A percentile compares a stretch with the other conserved stretches of the same genome.
These are phyloP conservation scores for Falco biarmicus DNA, from an alignment of 2,797 vertebrate genomes.

Conservation along the genomic window DNA sequence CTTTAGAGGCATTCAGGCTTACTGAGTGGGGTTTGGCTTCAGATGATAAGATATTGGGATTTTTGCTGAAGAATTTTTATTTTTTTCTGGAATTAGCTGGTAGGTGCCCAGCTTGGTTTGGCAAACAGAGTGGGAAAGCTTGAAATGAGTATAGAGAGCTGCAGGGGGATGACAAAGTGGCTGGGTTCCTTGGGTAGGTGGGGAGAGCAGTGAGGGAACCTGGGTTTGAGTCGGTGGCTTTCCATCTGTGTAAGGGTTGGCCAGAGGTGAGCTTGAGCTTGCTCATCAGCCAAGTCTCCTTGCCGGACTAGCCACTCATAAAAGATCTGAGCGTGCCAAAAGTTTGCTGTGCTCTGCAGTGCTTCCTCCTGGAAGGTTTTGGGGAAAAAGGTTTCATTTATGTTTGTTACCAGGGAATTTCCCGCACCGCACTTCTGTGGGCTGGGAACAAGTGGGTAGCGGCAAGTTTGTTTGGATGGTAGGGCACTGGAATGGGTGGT, in stretches of 20 bases:
- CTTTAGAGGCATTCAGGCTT: neutral
- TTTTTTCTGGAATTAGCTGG: neutral
- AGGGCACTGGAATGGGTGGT: neutral
- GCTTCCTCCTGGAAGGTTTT: neutral
- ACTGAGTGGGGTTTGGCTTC: neutral
- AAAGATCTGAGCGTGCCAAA: neutral
- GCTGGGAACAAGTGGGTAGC: neutral
- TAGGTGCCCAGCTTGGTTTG: neutral
- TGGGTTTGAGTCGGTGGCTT: slow-evolving; percentile 51
- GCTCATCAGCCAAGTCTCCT: slow-evolving; percentile 11
- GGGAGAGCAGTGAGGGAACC: slow-evolving; percentile 57
- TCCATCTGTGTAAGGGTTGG: slow-evolving; percentile 69
- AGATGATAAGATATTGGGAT: neutral
- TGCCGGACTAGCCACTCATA: neutral
- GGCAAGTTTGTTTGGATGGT: neutral
- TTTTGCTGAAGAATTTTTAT: neutral
- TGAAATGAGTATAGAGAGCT: neutral
- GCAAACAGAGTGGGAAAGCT: slow-evolving; percentile 37
- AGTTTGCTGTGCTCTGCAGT: neutral
- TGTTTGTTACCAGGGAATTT: neutral
- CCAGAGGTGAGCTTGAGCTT: slow-evolving; percentile 66
- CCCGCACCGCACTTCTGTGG: neutral
- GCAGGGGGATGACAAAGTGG: slow-evolving; percentile 59
- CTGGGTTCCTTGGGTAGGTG: slow-evolving; percentile 20
- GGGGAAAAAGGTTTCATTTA: neutral